phyloP scores from a whole-genome alignment of 2,888 invertebrate genomes.

The Acleris laterana region DNA sequence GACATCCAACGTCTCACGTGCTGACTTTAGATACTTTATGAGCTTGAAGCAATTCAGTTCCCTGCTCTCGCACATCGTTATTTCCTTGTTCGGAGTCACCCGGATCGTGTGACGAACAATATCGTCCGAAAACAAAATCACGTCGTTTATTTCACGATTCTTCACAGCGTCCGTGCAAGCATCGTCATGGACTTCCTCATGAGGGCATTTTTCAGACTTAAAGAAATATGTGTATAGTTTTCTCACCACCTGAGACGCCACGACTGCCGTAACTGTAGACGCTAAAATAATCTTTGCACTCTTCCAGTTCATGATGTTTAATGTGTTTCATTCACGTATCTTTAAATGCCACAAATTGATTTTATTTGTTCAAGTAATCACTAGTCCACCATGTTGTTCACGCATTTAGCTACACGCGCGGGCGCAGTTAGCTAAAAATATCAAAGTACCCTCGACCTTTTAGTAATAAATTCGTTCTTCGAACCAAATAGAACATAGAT shows the following conservation, averaged over 20 bases:
- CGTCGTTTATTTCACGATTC: slow-evolving; percentile 78
- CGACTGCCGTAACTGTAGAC: slow-evolving; percentile 71
- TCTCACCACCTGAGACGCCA: slow-evolving; percentile 72
- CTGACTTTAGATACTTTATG: slow-evolving; percentile 77
- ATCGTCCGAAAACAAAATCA: slow-evolving; percentile 78
- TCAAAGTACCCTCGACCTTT: slow-evolving; percentile 52
- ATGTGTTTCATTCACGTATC: slow-evolving; percentile 44
- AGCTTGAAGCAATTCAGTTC: slow-evolving; percentile 77
- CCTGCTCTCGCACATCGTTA: slow-evolving; percentile 73
- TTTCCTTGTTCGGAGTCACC: slow-evolving; percentile 67
- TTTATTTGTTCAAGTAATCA: slow-evolving; percentile 41
- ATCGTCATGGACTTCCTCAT: slow-evolving; percentile 56
- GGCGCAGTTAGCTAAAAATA: slow-evolving; percentile 14
- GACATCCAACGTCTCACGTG: slow-evolving; percentile 77
- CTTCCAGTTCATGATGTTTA: slow-evolving; percentile 72
- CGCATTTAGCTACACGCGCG: slow-evolving; percentile 53
- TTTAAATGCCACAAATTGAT: slow-evolving; percentile 48
- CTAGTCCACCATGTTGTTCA: slow-evolving; percentile 72
- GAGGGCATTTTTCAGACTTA: slow-evolving; percentile 47
- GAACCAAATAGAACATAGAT: too few species aligned
- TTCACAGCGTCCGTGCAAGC: slow-evolving; percentile 63
- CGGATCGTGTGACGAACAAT: slow-evolving; percentile 66
- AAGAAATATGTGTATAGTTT: slow-evolving; percentile 70
- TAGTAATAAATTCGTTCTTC: background rate
- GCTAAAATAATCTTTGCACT: slow-evolving; percentile 71